Conservation (phyloP, 2,888 invertebrate species). For the Cantharis flavilabris region DNA sequence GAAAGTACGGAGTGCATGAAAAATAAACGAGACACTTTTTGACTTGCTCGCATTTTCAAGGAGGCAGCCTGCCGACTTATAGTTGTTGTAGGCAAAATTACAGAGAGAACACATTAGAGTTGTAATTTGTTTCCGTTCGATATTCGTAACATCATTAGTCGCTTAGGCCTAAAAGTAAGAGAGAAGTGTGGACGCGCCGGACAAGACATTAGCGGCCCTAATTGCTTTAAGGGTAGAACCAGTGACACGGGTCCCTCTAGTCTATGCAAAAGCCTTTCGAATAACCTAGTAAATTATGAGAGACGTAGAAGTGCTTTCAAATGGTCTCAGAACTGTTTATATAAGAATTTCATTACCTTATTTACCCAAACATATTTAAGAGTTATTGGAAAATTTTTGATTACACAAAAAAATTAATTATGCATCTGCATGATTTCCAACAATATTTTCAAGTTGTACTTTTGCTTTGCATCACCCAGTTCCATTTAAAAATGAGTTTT, state of each 20-base stretch:
- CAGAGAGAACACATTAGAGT: constrained; percentile 50
- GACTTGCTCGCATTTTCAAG: constrained; percentile 43
- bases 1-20: constrained; percentile 41
- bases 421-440: no score
- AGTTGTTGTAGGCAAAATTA: constrained; percentile 37
- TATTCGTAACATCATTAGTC: constrained; percentile 54
- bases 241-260: constrained; percentile 32
- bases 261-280: constrained; percentile 30
- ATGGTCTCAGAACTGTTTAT: constrained; percentile 23
- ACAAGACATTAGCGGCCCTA: constrained; percentile 56
- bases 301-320: constrained; percentile 29
- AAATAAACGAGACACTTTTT: constrained; percentile 42
- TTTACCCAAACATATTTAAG: neutral
- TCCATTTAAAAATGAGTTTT: no score
- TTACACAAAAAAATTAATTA: no score
- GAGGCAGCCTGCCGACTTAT: constrained; percentile 5
- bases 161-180: constrained; percentile 49
- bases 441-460: no score
- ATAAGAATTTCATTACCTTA: constrained; percentile 17
- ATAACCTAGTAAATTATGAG: constrained; percentile 32
- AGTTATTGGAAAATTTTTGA: neutral
- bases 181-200: constrained; percentile 50
- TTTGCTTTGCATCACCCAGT: no score
- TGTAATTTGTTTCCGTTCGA: constrained; percentile 52
- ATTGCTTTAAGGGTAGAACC: constrained; percentile 48